Evolutionary conservation across 2,888 invertebrate genomes (phyloP).

Genomic region (Physocephala rufipes): DNA sequence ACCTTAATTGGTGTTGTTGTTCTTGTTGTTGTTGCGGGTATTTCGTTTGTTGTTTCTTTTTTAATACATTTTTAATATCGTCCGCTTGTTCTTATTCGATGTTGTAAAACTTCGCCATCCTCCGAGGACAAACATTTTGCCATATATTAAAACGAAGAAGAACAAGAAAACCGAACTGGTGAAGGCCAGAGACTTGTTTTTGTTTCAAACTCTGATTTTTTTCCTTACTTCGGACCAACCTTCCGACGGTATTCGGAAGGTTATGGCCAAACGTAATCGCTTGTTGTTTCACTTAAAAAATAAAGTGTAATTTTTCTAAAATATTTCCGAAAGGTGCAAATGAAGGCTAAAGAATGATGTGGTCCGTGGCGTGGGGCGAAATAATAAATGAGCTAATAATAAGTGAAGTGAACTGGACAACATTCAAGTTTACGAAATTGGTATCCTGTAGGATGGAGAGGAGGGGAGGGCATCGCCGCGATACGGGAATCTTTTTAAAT

Average conservation of each 20-base stretch:
- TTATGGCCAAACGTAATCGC: background rate
- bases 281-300: constrained; percentile 11
- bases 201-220: constrained; percentile 30
- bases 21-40: constrained; percentile 28
- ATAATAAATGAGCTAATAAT: constrained; percentile 64
- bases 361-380: constrained; percentile 50
- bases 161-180: background rate
- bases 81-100: constrained; percentile 40
- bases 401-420: constrained; percentile 59
- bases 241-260: constrained; percentile 33
- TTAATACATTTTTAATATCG: constrained; percentile 4
- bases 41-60: background rate
- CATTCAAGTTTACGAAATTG: constrained; percentile 18
- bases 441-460: no score
- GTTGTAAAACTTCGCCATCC: constrained; percentile 4
- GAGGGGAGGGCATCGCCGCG: no score
- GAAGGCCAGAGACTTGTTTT: constrained; percentile 1
- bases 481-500: no score
- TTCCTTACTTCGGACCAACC: constrained; percentile 23
- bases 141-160: constrained; percentile 12
- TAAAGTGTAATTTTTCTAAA: constrained; percentile 48
- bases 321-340: constrained; percentile 51
- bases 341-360: constrained; percentile 42
- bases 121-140: constrained; percentile 1
- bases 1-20: constrained; percentile 43